Base-by-base conservation (phyloP, 2,888 invertebrate genomes). In the Catocala sponsa region DNA sequence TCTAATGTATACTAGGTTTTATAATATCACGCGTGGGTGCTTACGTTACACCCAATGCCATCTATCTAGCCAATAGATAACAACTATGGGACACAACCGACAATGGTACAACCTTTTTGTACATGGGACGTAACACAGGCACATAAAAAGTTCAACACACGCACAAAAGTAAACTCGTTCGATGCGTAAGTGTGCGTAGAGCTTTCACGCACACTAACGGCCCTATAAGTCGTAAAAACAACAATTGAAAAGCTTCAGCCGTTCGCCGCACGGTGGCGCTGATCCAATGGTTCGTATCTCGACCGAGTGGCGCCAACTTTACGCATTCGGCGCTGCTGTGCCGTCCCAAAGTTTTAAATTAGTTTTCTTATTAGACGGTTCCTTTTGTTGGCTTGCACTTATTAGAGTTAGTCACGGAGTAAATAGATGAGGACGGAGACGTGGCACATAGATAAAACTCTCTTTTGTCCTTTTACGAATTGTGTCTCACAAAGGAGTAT, bases 251-350 rank as follows among this genome's bases (percentile, higher is more conserved):
- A 91, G 90, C 85, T 95, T 94, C 93, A 84, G 89, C 94, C 88
- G 88, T 91, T 86, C 92, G 78, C 89, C 94, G 91, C 92, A 68
- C 85, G 94, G 90, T 93, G 93, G 94, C 94, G 94, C 81, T 94
- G 84, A 76, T 70, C 59, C 65, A 56, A 85, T 79, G 91, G 90
- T 91, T 92, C 83, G 80, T 83, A 79, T 89, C 85, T 83, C 65
- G 67, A 78, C 75, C 74, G 68, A 74, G 58, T 50, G 74, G 68
- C 71, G 72, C 76, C 77, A 81, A 82, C 76, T 84, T 82, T 78
- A 79, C 70, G 70, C 76, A 74, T 83, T 82, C 84, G 90, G 91
- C 92, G 91, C 92, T 88, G 84, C 83, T 90, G 89, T 86, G 83
- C 83, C 72, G 66, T 53, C 76, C 76, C 65, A 74, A 83, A 86